Conservation (phyloP, 2,888 invertebrate species). For the Oxycera nigricornis region DNA sequence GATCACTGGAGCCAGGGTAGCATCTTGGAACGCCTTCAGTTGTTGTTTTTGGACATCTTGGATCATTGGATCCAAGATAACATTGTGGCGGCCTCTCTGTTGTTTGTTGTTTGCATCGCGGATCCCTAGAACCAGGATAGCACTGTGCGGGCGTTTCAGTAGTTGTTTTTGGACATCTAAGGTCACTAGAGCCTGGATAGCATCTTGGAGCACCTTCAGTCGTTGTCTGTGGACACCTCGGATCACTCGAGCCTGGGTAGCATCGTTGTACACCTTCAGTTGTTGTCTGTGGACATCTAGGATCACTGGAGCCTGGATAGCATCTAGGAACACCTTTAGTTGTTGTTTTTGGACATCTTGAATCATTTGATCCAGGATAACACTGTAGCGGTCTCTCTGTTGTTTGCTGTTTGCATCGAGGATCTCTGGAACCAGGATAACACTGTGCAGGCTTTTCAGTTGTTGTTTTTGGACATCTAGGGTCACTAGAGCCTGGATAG, state of each 20-base stretch:
- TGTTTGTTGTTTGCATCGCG: constrained; percentile 54
- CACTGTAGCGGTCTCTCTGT: constrained; percentile 50
- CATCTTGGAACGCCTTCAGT: constrained; percentile 57
- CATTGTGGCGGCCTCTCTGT: constrained; percentile 45
- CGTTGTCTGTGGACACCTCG: constrained; percentile 50
- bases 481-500: constrained; percentile 55
- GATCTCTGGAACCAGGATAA: constrained; percentile 56
- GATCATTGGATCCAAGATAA: constrained; percentile 55
- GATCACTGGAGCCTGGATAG: constrained; percentile 55
- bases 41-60: constrained; percentile 48
- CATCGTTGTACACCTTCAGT: constrained; percentile 47
- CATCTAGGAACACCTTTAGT: constrained; percentile 44
- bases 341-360: constrained; percentile 53
- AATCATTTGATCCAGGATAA: constrained; percentile 55
- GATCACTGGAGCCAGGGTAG: constrained; percentile 59
- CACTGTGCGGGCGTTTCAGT: constrained; percentile 52
- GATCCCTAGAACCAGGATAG: constrained; percentile 56
- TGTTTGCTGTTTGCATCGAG: constrained; percentile 57
- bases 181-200: constrained; percentile 55
- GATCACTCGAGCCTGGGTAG: constrained; percentile 52
- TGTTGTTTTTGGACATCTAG: constrained; percentile 56
- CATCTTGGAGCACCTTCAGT: constrained; percentile 49
- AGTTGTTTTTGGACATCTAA: constrained; percentile 54
- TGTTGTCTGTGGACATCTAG: constrained; percentile 47
- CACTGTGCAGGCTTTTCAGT: constrained; percentile 47